These are phyloP conservation scores for Tenthredo mesomela DNA, from an alignment of 2,888 invertebrate species.

Conservation along the genomic window DNA sequence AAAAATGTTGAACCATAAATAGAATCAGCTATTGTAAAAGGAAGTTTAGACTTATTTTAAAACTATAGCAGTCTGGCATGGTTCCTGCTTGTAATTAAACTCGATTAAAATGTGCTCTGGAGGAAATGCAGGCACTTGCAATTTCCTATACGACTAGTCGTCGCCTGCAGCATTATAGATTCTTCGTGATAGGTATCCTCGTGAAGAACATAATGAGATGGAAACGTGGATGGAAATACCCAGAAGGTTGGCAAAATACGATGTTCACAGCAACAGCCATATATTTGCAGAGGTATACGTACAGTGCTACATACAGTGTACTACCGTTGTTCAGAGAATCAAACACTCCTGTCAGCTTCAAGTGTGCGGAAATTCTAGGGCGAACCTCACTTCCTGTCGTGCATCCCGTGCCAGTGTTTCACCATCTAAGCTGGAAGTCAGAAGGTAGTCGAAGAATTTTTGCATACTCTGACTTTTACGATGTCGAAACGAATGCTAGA, in stretches of 20 bases:
- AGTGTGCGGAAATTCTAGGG: constrained; percentile 12
- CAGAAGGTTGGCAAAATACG: background rate
- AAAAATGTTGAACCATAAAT: no score
- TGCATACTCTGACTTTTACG: background rate
- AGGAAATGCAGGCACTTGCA: constrained; percentile 17
- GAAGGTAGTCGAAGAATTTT: background rate
- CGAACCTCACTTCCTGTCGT: background rate
- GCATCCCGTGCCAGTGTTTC: background rate
- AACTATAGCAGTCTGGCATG: background rate
- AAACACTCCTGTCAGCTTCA: background rate
- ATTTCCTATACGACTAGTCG: constrained; percentile 31
- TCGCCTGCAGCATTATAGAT: constrained; percentile 20
- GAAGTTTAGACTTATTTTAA: background rate
- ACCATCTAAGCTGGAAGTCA: background rate
- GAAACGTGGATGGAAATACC: background rate
- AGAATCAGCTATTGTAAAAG: no score
- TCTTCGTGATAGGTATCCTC: constrained; percentile 1
- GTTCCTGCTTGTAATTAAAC: constrained; percentile 37
- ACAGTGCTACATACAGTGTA: background rate
- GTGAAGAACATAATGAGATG: background rate
- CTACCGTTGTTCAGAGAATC: background rate
- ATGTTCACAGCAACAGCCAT: background rate
- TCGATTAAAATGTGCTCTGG: constrained; percentile 19
- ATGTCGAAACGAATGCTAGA: background rate
- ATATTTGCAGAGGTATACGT: background rate